Percentiles rank a stretch among this genome's conserved stretches.
Conservation (phyloP, 2,888 invertebrate species). For the Euplexia lucipara region DNA sequence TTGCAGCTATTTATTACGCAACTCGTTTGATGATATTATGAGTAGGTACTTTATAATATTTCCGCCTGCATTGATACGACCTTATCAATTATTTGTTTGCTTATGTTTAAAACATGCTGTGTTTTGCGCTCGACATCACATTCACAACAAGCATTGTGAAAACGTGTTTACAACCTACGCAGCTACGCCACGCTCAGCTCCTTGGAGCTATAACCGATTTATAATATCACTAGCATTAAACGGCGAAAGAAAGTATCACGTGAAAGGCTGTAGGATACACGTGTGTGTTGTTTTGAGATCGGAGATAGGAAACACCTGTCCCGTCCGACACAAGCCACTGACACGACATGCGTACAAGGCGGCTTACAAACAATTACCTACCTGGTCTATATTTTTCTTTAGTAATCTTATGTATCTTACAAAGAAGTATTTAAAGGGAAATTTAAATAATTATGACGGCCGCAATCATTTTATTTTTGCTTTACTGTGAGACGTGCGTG, state of each 20-base stretch:
- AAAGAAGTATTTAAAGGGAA: conserved; percentile 3
- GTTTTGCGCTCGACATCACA: conserved; percentile 39
- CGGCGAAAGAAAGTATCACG: conserved; percentile 42
- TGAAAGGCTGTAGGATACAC: conserved; percentile 46
- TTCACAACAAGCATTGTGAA: conserved; percentile 38
- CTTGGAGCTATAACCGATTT: conserved; percentile 21
- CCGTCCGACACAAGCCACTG: conserved; percentile 61
- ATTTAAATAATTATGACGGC: conserved; percentile 10
- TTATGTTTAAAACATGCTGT: conserved; percentile 49
- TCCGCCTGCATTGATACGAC: conserved; percentile 37
- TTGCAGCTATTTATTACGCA: conserved; percentile 37
- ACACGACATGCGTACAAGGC: conserved; percentile 23
- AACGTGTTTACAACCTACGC: conserved; percentile 31
- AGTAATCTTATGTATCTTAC: conserved; percentile 5
- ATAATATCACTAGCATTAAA: conserved; percentile 28
- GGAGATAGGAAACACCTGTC: conserved; percentile 56
- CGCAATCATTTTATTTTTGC: not conserved
- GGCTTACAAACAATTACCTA: conserved; percentile 16
- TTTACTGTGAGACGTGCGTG: not conserved
- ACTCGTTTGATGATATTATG: conserved; percentile 29
- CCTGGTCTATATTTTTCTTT: too few relatives aligned
- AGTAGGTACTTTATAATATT: conserved; percentile 27
- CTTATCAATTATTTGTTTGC: conserved; percentile 41
- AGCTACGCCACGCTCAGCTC: conserved; percentile 10
- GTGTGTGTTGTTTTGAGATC: conserved; percentile 64